Base-by-base conservation (phyloP, 2,797 vertebrate genomes). In the Chanos chanos region DNA sequence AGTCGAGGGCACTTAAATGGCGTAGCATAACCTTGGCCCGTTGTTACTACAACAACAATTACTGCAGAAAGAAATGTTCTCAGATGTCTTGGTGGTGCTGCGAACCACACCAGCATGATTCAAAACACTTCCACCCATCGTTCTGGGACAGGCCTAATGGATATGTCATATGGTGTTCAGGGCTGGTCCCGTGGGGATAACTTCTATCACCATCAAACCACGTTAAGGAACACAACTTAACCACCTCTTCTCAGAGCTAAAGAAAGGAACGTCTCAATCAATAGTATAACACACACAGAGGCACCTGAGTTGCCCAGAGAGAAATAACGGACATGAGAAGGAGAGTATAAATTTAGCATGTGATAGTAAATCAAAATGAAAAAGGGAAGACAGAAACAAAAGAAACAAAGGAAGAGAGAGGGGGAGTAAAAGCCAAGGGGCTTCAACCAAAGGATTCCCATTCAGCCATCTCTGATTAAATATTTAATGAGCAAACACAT, bases 401-500 rank as follows among this genome's bases (percentile, higher is more conserved):
- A 45, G 3, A 39, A 21, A 19, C 41, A 8, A 27, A 60, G 40
- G 16, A 24, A 10, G 3, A 9, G 12, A 28, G 21, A 36, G 15
- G 21, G 33, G 10, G 25, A 3, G 9, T 4, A 8, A 34, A 31
- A 36, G 22, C 25, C 34, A 16, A 51, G 19, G 43, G 34, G 39
- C 7, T n/a, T 39, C 2, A 18, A 36, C 30, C 22, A 54, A 4
- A 41, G 63, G 40, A 18, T 31, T 59, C 52, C 39, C 49, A 48
- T 44, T 48, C 53, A 36, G 43, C 25, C 49, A 34, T 44, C 61
- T 61, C 49, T 53, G 53, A 8, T 65, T 74, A 58, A 77, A 74
- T 77, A 72, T 72, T 77, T 74, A 65, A 72, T 62, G 53, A 65
- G 63, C 56, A 70, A 72, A 77, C 27, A 58, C 69, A 72, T 70